Percentiles rank a stretch among this genome's conserved stretches.
These are phyloP conservation scores for Trissolcus japonicus DNA, from an alignment of 2,888 invertebrate species.

Conservation along the genomic window DNA sequence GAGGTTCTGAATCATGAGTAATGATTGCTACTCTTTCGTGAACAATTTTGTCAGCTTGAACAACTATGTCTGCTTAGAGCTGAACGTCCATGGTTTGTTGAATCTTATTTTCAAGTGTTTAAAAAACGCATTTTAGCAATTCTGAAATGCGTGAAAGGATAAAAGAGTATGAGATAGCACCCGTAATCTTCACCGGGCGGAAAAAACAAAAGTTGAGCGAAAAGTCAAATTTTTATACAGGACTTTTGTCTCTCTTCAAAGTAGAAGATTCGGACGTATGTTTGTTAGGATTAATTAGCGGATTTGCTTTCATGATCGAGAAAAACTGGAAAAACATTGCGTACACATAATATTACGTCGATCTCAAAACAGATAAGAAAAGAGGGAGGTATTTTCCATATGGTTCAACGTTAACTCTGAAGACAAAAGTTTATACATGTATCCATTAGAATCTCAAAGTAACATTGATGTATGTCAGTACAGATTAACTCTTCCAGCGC, in stretches of 20 bases:
- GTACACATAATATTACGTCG: conserved; percentile 22
- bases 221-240: conserved; percentile 21
- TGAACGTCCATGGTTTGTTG: neutral
- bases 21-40: too few relatives aligned
- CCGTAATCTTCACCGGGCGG: neutral
- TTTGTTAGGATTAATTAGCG: conserved; percentile 37
- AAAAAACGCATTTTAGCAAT: neutral
- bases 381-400: conserved; percentile 14
- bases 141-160: too few relatives aligned
- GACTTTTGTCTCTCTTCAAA: conserved; percentile 53
- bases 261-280: conserved; percentile 11
- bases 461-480: neutral
- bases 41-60: neutral
- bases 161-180: too few relatives aligned
- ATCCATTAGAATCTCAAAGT: conserved; percentile 1
- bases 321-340: conserved; percentile 35
- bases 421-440: neutral
- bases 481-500: neutral
- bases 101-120: neutral
- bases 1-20: too few relatives aligned
- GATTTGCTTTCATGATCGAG: conserved; percentile 33
- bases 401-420: conserved; percentile 7
- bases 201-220: neutral
- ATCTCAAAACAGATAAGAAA: conserved; percentile 6
- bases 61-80: neutral